These are phyloP conservation scores for Pampus argenteus DNA, from an alignment of 2,797 vertebrate genomes.

Conservation along the genomic window DNA sequence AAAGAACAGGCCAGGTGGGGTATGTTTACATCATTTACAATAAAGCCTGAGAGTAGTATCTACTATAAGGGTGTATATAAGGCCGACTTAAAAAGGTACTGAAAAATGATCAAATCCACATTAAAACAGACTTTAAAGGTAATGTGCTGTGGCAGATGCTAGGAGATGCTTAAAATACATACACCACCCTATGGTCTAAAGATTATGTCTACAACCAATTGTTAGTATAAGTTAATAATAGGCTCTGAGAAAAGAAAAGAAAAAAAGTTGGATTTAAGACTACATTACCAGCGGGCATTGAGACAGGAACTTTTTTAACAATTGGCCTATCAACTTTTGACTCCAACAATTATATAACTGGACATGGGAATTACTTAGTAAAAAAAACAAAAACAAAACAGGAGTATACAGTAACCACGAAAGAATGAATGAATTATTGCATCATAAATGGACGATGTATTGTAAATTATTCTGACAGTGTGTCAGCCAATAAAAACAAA, in stretches of 20 bases:
- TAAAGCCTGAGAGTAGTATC: slow-evolving; percentile 15
- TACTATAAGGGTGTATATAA: not conserved
- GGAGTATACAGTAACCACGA: not conserved
- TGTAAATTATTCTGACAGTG: too few species aligned
- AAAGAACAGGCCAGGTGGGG: slow-evolving; percentile 69
- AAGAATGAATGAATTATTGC: not conserved
- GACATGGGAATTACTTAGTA: not conserved
- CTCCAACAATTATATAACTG: not conserved
- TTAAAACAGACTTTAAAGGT: slow-evolving; percentile 57
- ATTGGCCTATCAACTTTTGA: not conserved
- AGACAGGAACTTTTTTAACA: too few species aligned
- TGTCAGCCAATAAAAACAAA: not conserved
- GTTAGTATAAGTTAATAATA: not conserved
- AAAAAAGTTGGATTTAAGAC: too few species aligned
- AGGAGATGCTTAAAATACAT: too few species aligned
- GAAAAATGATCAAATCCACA: slow-evolving; percentile 47
- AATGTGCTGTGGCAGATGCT: slow-evolving; percentile 44
- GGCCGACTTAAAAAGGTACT: slow-evolving; percentile 2
- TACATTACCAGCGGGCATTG: too few species aligned
- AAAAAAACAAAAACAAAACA: too few species aligned
- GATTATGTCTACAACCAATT: not conserved
- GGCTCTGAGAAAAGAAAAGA: too few species aligned
- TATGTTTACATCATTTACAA: slow-evolving; percentile 67
- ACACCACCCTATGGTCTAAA: not conserved
- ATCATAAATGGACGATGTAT: too few species aligned